Percentiles rank a stretch among this genome's conserved stretches.
These are phyloP conservation scores for Alfaro cultratus DNA, from an alignment of 2,797 vertebrate species.

Conservation along the genomic window DNA sequence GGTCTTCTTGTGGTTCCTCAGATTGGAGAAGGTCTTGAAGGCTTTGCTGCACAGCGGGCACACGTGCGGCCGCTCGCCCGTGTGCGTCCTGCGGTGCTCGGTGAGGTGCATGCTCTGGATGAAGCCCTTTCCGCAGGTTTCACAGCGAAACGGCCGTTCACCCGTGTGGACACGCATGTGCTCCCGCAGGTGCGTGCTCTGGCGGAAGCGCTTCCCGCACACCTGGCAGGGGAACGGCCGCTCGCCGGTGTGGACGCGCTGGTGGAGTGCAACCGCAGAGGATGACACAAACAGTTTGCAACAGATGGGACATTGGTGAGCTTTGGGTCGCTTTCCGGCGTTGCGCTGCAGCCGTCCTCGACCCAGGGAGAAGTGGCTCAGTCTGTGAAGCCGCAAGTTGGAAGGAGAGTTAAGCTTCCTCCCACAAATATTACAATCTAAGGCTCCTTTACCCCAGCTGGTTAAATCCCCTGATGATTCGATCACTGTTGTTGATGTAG, in stretches of 20 bases:
- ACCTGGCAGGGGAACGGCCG: conserved; percentile 87
- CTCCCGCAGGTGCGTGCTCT: conserved; percentile 88
- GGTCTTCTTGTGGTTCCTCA: conserved; percentile 85
- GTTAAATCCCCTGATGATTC: conserved; percentile 36
- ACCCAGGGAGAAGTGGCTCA: conserved; percentile 73
- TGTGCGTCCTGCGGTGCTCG: conserved; percentile 83
- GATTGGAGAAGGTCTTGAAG: conserved; percentile 86
- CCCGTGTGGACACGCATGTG: conserved; percentile 88
- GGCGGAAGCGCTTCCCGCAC: conserved; percentile 89
- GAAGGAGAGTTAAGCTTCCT: conserved; percentile 85
- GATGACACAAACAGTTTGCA: conserved; percentile 86
- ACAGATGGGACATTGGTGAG: conserved; percentile 83
- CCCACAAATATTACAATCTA: conserved; percentile 82
- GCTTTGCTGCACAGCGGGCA: conserved; percentile 82
- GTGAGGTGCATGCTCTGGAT: conserved; percentile 84
- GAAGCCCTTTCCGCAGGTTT: conserved; percentile 77
- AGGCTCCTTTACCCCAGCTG: conserved; percentile 43
- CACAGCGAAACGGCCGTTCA: conserved; percentile 81
- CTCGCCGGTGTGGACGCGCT: conserved; percentile 88
- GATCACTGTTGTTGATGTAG: conserved; percentile 42
- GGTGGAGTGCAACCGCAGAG: conserved; percentile 84
- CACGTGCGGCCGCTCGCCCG: conserved; percentile 79
- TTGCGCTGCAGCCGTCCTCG: conserved; percentile 47
- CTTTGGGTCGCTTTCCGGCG: conserved; percentile 67
- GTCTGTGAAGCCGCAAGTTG: conserved; percentile 83